These are phyloP conservation scores for Apamea crenata DNA, from an alignment of 2,888 invertebrate genomes.

Conservation along the genomic window DNA sequence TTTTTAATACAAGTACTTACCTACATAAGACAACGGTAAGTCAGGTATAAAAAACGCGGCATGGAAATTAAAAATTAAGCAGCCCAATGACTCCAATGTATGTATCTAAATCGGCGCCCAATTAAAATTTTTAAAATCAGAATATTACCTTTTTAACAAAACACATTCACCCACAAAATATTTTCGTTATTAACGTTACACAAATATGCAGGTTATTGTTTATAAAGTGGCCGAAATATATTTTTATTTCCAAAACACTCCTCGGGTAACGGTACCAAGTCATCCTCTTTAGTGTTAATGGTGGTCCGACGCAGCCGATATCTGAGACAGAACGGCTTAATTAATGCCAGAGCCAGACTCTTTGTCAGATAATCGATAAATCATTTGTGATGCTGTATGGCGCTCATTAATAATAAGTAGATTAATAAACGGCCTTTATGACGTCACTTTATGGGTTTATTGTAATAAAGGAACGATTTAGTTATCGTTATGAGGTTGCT, in stretches of 20 bases:
- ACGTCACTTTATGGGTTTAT: constrained; percentile 46
- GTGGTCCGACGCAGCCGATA: constrained; percentile 78
- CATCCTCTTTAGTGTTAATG: constrained; percentile 84
- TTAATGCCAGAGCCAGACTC: constrained; percentile 79
- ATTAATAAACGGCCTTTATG: constrained; percentile 65
- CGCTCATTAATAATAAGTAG: constrained; percentile 63
- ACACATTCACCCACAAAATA: neutral
- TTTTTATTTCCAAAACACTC: constrained; percentile 66
- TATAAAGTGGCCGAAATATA: constrained; percentile 61
- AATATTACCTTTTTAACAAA: neutral
- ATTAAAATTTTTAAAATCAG: neutral
- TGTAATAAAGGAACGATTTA: constrained; percentile 33
- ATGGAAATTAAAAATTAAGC: neutral
- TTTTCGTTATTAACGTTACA: constrained; percentile 2
- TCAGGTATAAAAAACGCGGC: no score
- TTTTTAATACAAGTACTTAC: constrained; percentile 9
- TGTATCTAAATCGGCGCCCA: neutral
- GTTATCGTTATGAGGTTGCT: constrained; percentile 20
- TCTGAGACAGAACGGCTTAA: constrained; percentile 83
- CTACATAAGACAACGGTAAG: neutral
- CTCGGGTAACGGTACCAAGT: constrained; percentile 65
- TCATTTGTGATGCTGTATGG: constrained; percentile 67
- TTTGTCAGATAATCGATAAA: constrained; percentile 79
- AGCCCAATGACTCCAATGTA: neutral
- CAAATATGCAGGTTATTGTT: constrained; percentile 45